Conservation (phyloP, 1,140 invertebrate genomes). For the Chionoecetes opilio region DNA sequence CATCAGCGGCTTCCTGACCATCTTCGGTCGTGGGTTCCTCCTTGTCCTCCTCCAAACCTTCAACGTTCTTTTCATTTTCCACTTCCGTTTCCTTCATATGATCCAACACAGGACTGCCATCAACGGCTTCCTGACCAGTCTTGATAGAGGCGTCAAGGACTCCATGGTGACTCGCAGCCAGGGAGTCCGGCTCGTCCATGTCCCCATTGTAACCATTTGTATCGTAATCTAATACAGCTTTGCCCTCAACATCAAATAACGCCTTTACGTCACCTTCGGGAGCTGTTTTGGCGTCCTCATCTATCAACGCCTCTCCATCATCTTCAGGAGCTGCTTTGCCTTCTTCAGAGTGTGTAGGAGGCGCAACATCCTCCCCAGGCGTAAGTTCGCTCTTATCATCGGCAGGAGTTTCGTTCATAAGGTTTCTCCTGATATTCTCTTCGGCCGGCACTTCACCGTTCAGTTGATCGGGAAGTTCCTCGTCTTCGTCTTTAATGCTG, state of each 20-base stretch:
- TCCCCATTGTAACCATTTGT: conserved; percentile 51
- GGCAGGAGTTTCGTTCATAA: not conserved
- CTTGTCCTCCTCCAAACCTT: not conserved
- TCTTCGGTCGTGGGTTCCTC: not conserved
- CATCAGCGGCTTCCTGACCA: not conserved
- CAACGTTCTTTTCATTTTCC: not conserved
- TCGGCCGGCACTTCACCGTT: not conserved
- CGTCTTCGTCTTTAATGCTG: conserved; percentile 57
- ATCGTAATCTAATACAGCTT: not conserved
- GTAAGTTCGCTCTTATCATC: not conserved
- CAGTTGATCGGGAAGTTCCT: not conserved
- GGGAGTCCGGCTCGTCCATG: conserved; percentile 63
- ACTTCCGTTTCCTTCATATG: not conserved
- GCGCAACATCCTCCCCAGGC: not conserved
- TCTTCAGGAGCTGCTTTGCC: not conserved
- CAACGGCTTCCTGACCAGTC: not conserved
- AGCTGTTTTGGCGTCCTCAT: not conserved
- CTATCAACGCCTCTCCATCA: not conserved
- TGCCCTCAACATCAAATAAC: not conserved
- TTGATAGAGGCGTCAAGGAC: not conserved
- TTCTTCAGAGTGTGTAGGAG: not conserved
- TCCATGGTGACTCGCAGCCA: conserved; percentile 47
- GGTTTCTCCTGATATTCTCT: not conserved
- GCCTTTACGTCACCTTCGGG: not conserved
- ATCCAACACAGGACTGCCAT: not conserved